These are phyloP conservation scores for Caenorhabditis remanei DNA, from an alignment of 1,140 invertebrate genomes.

Conservation along the genomic window DNA sequence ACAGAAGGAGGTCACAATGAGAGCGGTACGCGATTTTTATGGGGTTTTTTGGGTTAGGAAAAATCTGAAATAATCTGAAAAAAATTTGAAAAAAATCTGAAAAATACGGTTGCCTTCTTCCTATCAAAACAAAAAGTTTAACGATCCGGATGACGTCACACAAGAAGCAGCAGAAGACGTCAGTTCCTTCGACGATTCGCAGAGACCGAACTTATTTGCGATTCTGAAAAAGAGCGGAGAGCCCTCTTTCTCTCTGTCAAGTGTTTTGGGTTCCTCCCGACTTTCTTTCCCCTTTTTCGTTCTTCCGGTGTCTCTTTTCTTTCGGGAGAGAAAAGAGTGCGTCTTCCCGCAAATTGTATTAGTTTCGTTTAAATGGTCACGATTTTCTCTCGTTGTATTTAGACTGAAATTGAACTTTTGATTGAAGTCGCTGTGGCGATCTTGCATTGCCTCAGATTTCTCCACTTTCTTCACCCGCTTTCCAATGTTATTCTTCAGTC, in stretches of 20 bases:
- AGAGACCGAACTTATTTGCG: not conserved
- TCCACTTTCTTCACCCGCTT: too few species aligned
- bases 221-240: not conserved
- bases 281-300: too few species aligned
- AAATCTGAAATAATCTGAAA: not conserved
- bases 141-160: too few species aligned
- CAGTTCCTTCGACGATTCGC: not conserved
- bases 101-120: not conserved
- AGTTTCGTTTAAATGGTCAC: not conserved
- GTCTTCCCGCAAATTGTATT: not conserved
- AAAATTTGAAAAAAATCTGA: not conserved
- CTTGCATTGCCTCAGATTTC: too few species aligned
- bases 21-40: constrained; percentile 36
- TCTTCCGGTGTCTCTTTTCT: not conserved
- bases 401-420: not conserved
- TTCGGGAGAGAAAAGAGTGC: not conserved
- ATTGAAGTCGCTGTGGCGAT: too few species aligned
- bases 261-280: constrained; percentile 11
- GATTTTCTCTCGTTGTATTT: not conserved
- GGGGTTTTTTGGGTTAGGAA: not conserved
- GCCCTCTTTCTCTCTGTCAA: not conserved
- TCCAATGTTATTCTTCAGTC: too few species aligned
- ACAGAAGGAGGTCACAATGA: constrained; percentile 1
- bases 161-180: not conserved
- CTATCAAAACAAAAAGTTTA: too few species aligned